These are phyloP conservation scores for Nemopilema nomurai DNA, from an alignment of 30 jellyfish, hydroid and myxozoan species.

Conservation along the genomic window DNA sequence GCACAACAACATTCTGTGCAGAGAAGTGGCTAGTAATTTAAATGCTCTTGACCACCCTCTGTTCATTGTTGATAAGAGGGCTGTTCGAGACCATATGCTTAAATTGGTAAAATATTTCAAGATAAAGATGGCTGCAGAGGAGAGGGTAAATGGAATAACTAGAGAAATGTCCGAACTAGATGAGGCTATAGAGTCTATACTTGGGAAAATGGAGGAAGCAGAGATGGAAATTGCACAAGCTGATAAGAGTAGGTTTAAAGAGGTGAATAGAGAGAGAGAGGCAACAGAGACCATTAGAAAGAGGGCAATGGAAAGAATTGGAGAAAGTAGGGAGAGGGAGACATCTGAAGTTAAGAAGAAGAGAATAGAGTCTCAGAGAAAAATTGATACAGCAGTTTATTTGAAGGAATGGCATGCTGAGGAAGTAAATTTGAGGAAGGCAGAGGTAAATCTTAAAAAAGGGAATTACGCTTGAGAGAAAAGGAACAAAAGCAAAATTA, in stretches of 20 bases:
- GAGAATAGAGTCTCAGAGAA: neutral
- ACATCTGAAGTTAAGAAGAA: neutral
- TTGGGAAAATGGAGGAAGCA: neutral
- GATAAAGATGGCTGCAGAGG: neutral
- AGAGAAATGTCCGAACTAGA: neutral
- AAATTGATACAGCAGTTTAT: neutral
- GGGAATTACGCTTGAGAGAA: neutral
- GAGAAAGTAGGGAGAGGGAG: neutral
- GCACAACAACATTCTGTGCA: neutral
- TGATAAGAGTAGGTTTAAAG: neutral
- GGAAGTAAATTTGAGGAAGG: neutral
- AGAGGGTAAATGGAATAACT: neutral
- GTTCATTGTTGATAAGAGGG: neutral
- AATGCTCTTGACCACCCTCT: neutral
- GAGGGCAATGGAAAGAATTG: neutral
- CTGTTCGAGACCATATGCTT: neutral
- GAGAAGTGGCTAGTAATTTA: neutral
- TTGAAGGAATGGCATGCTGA: neutral
- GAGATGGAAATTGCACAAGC: neutral
- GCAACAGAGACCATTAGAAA: neutral
- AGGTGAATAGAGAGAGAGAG: neutral
- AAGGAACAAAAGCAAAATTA: neutral
- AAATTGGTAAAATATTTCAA: neutral
- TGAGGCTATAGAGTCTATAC: neutral
- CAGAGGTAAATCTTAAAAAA: neutral